A percentile compares a stretch with the other conserved stretches of the same genome.
These are phyloP conservation scores for Meganola albula DNA, from an alignment of 2,888 invertebrate genomes.

Conservation along the genomic window DNA sequence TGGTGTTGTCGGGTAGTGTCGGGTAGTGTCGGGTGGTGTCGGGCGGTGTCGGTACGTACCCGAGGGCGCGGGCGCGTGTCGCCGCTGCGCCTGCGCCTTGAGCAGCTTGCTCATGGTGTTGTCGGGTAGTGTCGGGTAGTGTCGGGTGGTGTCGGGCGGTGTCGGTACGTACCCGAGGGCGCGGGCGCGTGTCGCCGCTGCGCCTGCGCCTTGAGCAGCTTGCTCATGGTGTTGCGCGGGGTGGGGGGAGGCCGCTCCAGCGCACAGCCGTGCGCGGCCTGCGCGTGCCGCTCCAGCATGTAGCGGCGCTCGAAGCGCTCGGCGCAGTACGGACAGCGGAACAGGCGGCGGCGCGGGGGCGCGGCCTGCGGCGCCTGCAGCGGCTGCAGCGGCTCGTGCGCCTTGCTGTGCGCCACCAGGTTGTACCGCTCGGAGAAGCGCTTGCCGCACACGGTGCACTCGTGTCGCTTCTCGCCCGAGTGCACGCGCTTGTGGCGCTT, in stretches of 20 bases:
- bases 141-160: neutral
- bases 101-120: constrained; percentile 8
- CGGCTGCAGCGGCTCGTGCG: constrained; percentile 43
- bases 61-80: constrained; percentile 38
- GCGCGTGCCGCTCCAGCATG: constrained; percentile 68
- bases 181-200: constrained; percentile 29
- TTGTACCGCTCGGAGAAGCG: constrained; percentile 78
- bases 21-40: too few species aligned
- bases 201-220: constrained; percentile 69
- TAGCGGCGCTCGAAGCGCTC: constrained; percentile 52
- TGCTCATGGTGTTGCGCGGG: constrained; percentile 73
- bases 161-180: constrained; percentile 4
- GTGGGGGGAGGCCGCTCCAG: constrained; percentile 68
- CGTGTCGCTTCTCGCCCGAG: constrained; percentile 79
- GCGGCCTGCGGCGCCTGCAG: constrained; percentile 10
- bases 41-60: constrained; percentile 31
- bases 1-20: neutral
- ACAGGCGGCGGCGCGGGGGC: constrained; percentile 50
- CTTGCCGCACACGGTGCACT: constrained; percentile 77
- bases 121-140: constrained; percentile 29
- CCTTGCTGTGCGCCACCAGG: constrained; percentile 64
- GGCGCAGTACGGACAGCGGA: constrained; percentile 66
- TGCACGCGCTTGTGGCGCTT: constrained; percentile 82
- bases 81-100: constrained; percentile 22
- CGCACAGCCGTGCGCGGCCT: constrained; percentile 57